phyloP scores from a whole-genome alignment of 2,888 invertebrate genomes.

The Hololepta plana region DNA sequence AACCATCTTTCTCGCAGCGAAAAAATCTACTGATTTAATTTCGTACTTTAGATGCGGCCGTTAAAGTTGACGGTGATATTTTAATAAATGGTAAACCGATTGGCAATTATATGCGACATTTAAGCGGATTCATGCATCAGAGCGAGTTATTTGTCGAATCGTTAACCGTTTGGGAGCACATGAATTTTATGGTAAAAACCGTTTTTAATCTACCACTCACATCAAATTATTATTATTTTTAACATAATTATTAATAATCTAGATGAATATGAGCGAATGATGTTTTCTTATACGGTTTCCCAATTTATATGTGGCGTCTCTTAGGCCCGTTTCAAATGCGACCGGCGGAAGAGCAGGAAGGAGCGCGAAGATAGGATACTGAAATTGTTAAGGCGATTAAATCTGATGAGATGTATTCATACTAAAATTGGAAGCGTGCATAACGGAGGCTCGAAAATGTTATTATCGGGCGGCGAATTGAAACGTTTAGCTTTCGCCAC shows the following conservation, averaged over 20 bases:
- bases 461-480: slow-evolving; percentile 85
- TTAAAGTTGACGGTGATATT: slow-evolving; percentile 60
- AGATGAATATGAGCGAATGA: too few species aligned
- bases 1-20: too few species aligned
- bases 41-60: too few species aligned
- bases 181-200: slow-evolving; percentile 63
- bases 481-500: slow-evolving; percentile 86
- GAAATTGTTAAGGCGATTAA: slow-evolving; percentile 51
- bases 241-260: too few species aligned
- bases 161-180: slow-evolving; percentile 73
- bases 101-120: slow-evolving; percentile 56
- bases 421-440: slow-evolving; percentile 67
- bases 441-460: slow-evolving; percentile 52
- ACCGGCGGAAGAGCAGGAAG: slow-evolving; percentile 38
- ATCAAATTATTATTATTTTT: too few species aligned
- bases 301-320: too few species aligned
- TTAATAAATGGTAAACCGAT: slow-evolving; percentile 57
- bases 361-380: slow-evolving; percentile 50
- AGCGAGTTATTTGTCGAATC: slow-evolving; percentile 77
- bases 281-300: slow-evolving; percentile 5
- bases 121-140: slow-evolving; percentile 83
- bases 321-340: slow-evolving; percentile 65
- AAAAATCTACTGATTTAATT: too few species aligned
- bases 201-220: too few species aligned
- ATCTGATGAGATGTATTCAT: slow-evolving; percentile 48